A percentile compares a stretch with the other conserved stretches of the same genome.
Conservation (phyloP, 2,888 invertebrate species). For the Hypomecis atomaria region DNA sequence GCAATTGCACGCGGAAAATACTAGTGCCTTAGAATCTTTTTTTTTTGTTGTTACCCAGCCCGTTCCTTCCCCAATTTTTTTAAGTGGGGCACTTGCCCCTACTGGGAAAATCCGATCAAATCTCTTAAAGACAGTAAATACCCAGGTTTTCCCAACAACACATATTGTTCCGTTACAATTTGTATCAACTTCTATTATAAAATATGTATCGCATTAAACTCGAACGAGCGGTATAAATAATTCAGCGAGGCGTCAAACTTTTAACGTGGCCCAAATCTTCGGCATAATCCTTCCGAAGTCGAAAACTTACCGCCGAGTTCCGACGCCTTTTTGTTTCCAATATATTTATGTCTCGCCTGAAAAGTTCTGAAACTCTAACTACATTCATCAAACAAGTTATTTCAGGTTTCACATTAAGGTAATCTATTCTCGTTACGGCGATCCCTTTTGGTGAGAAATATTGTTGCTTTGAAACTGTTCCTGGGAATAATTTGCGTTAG, state of each 20-base stretch:
- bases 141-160: not conserved
- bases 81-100: too few relatives aligned
- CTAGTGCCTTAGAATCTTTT: too few relatives aligned
- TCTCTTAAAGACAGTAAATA: too few relatives aligned
- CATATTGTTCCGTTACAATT: constrained; percentile 8
- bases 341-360: constrained; percentile 35
- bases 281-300: constrained; percentile 41
- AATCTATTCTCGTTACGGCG: constrained; percentile 30
- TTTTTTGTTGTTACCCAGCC: too few relatives aligned
- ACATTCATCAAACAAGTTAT: constrained; percentile 37
- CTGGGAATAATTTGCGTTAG: constrained; percentile 14
- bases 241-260: constrained; percentile 41
- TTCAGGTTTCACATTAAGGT: constrained; percentile 31
- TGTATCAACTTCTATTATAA: constrained; percentile 21
- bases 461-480: constrained; percentile 22
- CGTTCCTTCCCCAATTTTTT: too few relatives aligned
- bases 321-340: constrained; percentile 41
- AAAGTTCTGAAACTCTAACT: constrained; percentile 32
- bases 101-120: too few relatives aligned
- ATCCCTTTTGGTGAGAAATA: constrained; percentile 24
- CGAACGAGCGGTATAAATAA: constrained; percentile 40
- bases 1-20: too few relatives aligned
- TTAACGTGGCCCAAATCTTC: constrained; percentile 33
- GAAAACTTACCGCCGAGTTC: constrained; percentile 32
- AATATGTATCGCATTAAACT: constrained; percentile 33